Base-by-base conservation (phyloP, 2,113 vertebrate genomes). In the Catharus bicknelli region DNA sequence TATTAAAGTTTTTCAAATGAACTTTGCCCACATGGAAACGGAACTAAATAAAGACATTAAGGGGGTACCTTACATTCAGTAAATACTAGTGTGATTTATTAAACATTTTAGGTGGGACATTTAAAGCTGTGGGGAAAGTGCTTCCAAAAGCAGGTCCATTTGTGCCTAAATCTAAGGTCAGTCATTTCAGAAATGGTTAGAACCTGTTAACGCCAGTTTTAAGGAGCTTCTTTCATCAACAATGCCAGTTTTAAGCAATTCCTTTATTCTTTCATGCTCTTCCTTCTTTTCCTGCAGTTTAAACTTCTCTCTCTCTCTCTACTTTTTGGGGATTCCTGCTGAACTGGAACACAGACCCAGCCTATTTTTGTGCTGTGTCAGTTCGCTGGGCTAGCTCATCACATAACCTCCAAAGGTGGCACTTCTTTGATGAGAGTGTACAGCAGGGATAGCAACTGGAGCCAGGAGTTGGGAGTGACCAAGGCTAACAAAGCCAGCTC, bases 401-500 rank as follows among this genome's bases (percentile, higher is more conserved):
- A 2, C 0, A 0, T 5, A 3, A 22, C 26, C 30, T 69, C 54
- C 50, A 38, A 27, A 42, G 19, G 67, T 72, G 62, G 2, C n/a
- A 6, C 5, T 47, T 75, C 29, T 30, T 40, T 38, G 34, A 34
- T 58, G 38, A 11, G 51, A 5, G 16, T 3, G 17, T 51, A 51
- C 64, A 47, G 1, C 25, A 21, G 25, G 38, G 11, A 11, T 3
- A 2, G n/a, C 13, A n/a, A 13, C 17, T 53, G 69, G n/a, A 21
- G n/a, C 7, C 3, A 16, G 54, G 36, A 40, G 13, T 0, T 20
- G 47, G 72, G 43, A 27, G 11, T n/a, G 36, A 54, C 27, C 0
- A 1, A 23, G 26, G 36, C 48, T 32, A 1, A 40, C 42, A 7
- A 7, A 42, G 32, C 10, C 42, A 29, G 40, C 22, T 2, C 16